Evolutionary conservation across 2,113 vertebrate genomes (phyloP).

Genomic region (Turdus rufiventris): DNA sequence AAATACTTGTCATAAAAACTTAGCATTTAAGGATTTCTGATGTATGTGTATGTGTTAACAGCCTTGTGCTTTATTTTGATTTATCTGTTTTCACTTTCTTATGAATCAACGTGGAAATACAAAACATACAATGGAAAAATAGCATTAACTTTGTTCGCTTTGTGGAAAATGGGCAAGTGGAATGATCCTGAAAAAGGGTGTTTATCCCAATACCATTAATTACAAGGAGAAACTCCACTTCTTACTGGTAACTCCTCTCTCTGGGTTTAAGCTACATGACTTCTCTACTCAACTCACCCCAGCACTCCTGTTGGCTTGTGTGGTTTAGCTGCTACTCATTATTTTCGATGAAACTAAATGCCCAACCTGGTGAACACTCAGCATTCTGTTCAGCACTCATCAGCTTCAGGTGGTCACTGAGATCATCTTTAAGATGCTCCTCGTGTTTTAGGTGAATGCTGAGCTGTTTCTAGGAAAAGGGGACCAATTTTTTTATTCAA

Average conservation of each 20-base stretch:
- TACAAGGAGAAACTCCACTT: conserved; percentile 81
- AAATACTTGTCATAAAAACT: not conserved
- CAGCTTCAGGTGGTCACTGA: not conserved
- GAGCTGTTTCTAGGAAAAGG: not conserved
- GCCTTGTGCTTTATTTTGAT: not conserved
- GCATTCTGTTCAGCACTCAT: not conserved
- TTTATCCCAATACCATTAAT: conserved; percentile 82
- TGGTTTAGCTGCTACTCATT: not conserved
- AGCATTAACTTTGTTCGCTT: conserved; percentile 75
- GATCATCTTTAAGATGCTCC: not conserved
- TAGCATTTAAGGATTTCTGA: not conserved
- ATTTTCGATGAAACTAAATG: not conserved
- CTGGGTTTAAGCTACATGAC: not conserved
- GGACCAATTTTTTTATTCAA: not conserved
- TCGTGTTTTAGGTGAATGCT: not conserved
- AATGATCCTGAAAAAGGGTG: conserved; percentile 75
- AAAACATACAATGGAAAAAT: conserved; percentile 82
- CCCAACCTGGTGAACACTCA: not conserved
- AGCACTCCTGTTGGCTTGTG: not conserved
- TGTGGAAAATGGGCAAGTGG: conserved; percentile 68
- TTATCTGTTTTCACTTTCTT: not conserved
- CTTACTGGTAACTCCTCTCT: conserved; percentile 74
- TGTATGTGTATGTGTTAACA: not conserved
- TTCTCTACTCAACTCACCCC: not conserved
- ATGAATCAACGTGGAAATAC: conserved; percentile 77